Conservation (phyloP, 2,797 vertebrate genomes). For the Thamnophis elegans region DNA sequence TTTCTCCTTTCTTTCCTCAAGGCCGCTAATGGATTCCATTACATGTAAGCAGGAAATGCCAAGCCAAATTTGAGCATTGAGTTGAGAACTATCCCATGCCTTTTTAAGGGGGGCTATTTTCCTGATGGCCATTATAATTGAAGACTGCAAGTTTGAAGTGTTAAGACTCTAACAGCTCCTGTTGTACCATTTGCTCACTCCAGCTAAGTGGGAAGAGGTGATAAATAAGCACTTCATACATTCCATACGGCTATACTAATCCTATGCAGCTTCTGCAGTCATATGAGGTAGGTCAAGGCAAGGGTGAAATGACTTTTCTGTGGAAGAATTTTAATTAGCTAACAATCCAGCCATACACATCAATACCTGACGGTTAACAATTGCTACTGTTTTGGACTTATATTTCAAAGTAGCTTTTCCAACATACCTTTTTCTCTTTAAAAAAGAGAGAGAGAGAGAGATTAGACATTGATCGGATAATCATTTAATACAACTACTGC, state of each 20-base stretch:
- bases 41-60: not conserved
- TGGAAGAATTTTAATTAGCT: slow-evolving; percentile 77
- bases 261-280: slow-evolving; percentile 62
- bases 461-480: slow-evolving; percentile 61
- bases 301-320: slow-evolving; percentile 58
- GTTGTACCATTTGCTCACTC: slow-evolving; percentile 79
- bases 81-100: slow-evolving; percentile 37
- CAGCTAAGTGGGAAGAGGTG: slow-evolving; percentile 54
- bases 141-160: slow-evolving; percentile 74
- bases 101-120: not conserved
- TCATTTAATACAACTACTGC: slow-evolving; percentile 67
- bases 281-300: slow-evolving; percentile 66
- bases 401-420: slow-evolving; percentile 56
- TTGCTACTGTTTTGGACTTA: slow-evolving; percentile 72
- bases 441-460: not conserved
- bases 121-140: slow-evolving; percentile 59
- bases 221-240: slow-evolving; percentile 77
- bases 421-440: slow-evolving; percentile 49
- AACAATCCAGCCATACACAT: slow-evolving; percentile 63
- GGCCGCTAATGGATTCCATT: not conserved
- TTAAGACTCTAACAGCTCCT: slow-evolving; percentile 63
- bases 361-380: slow-evolving; percentile 70
- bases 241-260: slow-evolving; percentile 63
- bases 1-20: not conserved
- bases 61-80: not conserved